Percentiles rank a stretch among this genome's conserved stretches.
Evolutionary conservation across 2,888 invertebrate species (phyloP).

Genomic region (Chloroclysta siterata): DNA sequence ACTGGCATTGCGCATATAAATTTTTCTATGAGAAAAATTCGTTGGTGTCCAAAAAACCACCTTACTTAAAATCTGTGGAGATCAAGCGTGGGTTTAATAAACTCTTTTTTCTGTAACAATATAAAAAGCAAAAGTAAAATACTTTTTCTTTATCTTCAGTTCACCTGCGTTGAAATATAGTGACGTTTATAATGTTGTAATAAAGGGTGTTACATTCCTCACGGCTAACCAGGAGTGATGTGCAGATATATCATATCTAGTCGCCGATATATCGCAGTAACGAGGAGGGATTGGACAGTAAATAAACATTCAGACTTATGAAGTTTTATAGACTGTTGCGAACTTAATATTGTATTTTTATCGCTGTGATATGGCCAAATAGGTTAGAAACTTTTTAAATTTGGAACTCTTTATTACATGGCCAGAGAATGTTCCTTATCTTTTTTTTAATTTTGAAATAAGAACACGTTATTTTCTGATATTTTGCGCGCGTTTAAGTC

Average conservation of each 20-base stretch:
- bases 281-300: conserved; percentile 70
- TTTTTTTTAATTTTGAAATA: background rate
- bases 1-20: too few relatives aligned
- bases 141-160: conserved; percentile 8
- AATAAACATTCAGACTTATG: conserved; percentile 73
- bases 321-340: conserved; percentile 49
- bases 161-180: conserved; percentile 47
- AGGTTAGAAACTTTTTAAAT: too few relatives aligned
- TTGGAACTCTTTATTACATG: too few relatives aligned
- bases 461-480: too few relatives aligned
- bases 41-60: too few relatives aligned
- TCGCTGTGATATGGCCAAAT: background rate
- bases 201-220: conserved; percentile 74
- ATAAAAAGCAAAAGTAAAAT: background rate
- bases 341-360: conserved; percentile 13
- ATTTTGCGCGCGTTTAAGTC: too few relatives aligned
- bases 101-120: background rate
- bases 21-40: too few relatives aligned
- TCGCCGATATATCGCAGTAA: conserved; percentile 81
- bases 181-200: conserved; percentile 70
- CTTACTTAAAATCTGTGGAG: too few relatives aligned
- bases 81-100: too few relatives aligned
- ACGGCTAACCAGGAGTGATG: conserved; percentile 80
- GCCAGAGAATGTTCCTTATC: background rate
- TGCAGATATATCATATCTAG: conserved; percentile 81